Conservation (phyloP, 2,888 invertebrate species). For the Saturnia japonica region DNA sequence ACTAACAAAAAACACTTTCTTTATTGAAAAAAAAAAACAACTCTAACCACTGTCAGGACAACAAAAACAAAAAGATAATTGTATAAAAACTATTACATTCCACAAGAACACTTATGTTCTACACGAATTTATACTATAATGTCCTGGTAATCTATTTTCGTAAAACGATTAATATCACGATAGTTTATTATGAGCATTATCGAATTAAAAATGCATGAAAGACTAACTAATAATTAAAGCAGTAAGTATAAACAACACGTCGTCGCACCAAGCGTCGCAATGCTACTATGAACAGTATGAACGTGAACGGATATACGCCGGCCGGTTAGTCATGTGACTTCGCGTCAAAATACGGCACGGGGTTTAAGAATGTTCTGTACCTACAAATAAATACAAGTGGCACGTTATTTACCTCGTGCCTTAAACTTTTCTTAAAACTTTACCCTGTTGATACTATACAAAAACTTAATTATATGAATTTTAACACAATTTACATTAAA, state of each 20-base stretch:
- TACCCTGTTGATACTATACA: neutral
- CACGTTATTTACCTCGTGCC: conserved; percentile 34
- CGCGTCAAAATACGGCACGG: conserved; percentile 62
- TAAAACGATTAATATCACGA: conserved; percentile 36
- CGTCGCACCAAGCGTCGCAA: conserved; percentile 44
- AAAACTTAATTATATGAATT: neutral
- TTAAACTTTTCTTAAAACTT: neutral
- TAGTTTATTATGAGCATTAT: conserved; percentile 36
- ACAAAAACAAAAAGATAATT: neutral
- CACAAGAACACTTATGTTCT: conserved; percentile 37
- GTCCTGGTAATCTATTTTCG: conserved; percentile 57
- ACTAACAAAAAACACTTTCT: conserved; percentile 43
- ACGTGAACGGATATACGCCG: conserved; percentile 47
- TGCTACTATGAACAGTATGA: conserved; percentile 57
- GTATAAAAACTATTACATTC: conserved; percentile 40
- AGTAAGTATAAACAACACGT: conserved; percentile 38
- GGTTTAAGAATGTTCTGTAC: conserved; percentile 24
- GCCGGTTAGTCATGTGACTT: conserved; percentile 64
- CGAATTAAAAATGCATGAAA: conserved; percentile 51
- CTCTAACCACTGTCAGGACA: conserved; percentile 20
- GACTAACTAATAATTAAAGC: conserved; percentile 1
- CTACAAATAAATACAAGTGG: conserved; percentile 7
- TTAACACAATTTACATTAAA: too few species aligned
- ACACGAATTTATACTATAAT: conserved; percentile 47
- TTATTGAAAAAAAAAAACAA: conserved; percentile 16